These are phyloP conservation scores for Drosophila neonasuta DNA, from an alignment of 2,888 invertebrate species.

Conservation along the genomic window DNA sequence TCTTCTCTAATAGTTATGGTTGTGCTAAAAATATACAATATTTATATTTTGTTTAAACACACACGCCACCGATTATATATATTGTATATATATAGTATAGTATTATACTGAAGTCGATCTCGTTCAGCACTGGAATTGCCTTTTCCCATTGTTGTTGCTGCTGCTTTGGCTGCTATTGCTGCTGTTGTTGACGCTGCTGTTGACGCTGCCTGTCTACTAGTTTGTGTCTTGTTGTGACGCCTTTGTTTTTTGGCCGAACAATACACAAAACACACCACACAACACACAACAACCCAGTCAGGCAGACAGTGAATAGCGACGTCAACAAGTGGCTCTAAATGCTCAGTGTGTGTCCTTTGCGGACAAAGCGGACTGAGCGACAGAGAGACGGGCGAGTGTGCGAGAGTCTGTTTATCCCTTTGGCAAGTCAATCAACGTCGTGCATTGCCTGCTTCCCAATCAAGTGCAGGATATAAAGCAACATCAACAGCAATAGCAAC, in stretches of 20 bases:
- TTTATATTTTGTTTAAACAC: constrained; percentile 54
- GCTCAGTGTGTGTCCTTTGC: constrained; percentile 41
- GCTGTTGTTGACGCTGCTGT: constrained; percentile 9
- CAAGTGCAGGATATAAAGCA: constrained; percentile 51
- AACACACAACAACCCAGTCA: constrained; percentile 26
- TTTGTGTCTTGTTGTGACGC: constrained; percentile 67
- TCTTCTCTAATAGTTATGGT: constrained; percentile 51
- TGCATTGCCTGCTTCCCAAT: constrained; percentile 50
- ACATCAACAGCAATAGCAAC: constrained; percentile 18
- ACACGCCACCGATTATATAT: constrained; percentile 35
- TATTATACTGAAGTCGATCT: constrained; percentile 10
- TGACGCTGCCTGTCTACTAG: constrained; percentile 58
- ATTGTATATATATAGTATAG: constrained; percentile 1
- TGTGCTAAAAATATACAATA: constrained; percentile 62
- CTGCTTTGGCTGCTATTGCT: constrained; percentile 21
- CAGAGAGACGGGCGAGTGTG: background rate
- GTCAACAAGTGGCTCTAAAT: constrained; percentile 59
- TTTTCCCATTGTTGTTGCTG: constrained; percentile 22
- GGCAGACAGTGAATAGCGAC: constrained; percentile 19
- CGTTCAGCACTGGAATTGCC: constrained; percentile 22
- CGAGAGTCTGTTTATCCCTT: constrained; percentile 46
- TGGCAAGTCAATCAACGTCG: constrained; percentile 69
- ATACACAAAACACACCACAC: constrained; percentile 38
- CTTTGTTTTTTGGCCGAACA: constrained; percentile 69
- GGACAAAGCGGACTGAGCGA: constrained; percentile 17